Evolutionary conservation across 1,140 invertebrate genomes (phyloP), one percentile per base, ranked within the genome.

Genomic region (Helicoverpa armigera): DNA sequence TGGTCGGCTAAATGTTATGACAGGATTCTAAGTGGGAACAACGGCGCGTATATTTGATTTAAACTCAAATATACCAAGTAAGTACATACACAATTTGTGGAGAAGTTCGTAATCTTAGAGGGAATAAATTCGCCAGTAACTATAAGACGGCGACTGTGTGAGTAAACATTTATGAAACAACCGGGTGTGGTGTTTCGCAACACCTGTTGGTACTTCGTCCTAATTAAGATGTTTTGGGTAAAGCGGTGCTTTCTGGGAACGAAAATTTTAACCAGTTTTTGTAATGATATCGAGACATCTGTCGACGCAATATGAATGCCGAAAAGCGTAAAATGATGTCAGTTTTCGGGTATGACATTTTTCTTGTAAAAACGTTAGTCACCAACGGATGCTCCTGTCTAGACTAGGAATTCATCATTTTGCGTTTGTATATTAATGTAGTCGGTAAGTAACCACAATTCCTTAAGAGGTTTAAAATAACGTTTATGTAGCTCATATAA

Each of bases 1-100:
- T 78, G 35, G 75, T 67, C 29, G 53, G 51, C 48, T 78, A 78
- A 78, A 78, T 78, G 61, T 78, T 78, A 67, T 69, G 75, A 78
- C 75, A 69, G 29, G 48, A 43, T 58, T 58, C 56, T 35, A 78
- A 67, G 61, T 78, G 48, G 75, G n/a, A 43, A 69, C 80, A 58
- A 72, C 56, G 61, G 63, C 9, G 16, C n/a, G 73, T 63, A 48
- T 16, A 51, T 48, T 63, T 76, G 56, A 61, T 75, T 61, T 76
- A 31, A 48, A 51, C 43, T 18, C 35, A 58, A 63, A 60, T 58
- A 18, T 58, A 76, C 23, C 23, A 23, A 23, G 23, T 48, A 58
- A 48, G 72, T 5, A 14, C 14, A 23, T 29, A 54, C 50, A 31
- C 18, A 12, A n/a, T 61, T 60, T 23, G 56, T 29, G n/a, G 58